These are phyloP conservation scores for Brachypalpus laphriformis DNA, from an alignment of 2,888 invertebrate species.

Conservation along the genomic window DNA sequence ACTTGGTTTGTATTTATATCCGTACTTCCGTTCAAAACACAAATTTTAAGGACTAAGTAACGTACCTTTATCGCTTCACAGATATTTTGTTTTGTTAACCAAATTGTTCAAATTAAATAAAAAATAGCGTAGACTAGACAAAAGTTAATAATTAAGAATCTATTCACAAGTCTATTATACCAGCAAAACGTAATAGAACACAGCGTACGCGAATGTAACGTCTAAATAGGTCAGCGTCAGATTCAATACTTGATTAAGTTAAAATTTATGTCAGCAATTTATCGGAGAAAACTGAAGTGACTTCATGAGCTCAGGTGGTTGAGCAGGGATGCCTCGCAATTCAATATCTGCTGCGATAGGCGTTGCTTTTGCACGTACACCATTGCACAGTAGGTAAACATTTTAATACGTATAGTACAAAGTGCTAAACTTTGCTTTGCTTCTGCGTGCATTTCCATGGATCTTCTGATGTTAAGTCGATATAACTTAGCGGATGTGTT, in stretches of 20 bases:
- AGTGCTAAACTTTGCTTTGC: neutral
- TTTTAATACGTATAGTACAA: neutral
- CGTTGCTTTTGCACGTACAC: neutral
- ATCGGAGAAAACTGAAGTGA: slow-evolving; percentile 34
- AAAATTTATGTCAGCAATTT: slow-evolving; percentile 48
- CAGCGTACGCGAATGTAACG: slow-evolving; percentile 22
- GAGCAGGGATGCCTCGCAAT: slow-evolving; percentile 10
- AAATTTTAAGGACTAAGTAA: too few species aligned
- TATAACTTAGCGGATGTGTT: neutral
- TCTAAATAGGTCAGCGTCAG: slow-evolving; percentile 64
- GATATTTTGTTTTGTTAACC: neutral
- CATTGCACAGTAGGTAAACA: slow-evolving; percentile 3
- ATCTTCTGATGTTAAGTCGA: neutral
- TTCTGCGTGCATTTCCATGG: neutral
- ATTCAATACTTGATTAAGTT: slow-evolving; percentile 62
- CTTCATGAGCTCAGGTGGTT: slow-evolving; percentile 39
- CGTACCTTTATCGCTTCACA: too few species aligned
- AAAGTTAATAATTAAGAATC: too few species aligned
- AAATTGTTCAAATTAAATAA: too few species aligned
- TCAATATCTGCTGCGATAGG: neutral
- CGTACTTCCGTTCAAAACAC: too few species aligned
- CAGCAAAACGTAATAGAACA: slow-evolving; percentile 1
- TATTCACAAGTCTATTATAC: slow-evolving; percentile 9
- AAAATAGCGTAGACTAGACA: too few species aligned
- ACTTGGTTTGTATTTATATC: too few species aligned